Percentiles rank a stretch among this genome's conserved stretches.
Evolutionary conservation across 37 sponge, comb jelly and placozoan species (phyloP).

Genomic region (Tethya wilhelma): DNA sequence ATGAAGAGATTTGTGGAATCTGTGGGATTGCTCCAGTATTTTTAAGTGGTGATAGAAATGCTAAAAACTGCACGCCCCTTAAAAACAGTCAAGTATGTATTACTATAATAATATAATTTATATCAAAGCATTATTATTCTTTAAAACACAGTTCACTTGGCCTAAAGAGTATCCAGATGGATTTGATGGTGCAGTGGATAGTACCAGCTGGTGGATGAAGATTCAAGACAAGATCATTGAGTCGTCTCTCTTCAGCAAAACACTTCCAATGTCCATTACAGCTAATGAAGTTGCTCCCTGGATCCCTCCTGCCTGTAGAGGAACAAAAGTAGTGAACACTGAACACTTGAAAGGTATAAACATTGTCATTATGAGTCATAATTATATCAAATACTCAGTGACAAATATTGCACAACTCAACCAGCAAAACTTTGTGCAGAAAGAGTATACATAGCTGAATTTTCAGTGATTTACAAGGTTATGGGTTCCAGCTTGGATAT

Average conservation of each 20-base stretch:
- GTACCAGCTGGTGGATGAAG: neutral
- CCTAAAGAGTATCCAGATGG: neutral
- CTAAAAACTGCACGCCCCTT: constrained; percentile 11
- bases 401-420: too few species aligned
- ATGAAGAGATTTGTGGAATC: constrained; percentile 4
- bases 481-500: too few species aligned
- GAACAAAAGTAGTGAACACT: neutral
- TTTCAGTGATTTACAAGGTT: too few species aligned
- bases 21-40: constrained; percentile 9
- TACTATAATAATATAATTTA: neutral
- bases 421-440: too few species aligned
- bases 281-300: neutral
- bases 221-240: neutral
- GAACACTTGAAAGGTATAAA: constrained; percentile 7
- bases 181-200: neutral
- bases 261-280: neutral
- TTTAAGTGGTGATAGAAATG: constrained; percentile 14
- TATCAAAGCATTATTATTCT: neutral
- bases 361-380: too few species aligned
- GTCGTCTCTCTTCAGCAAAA: neutral
- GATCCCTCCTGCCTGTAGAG: constrained; percentile 11
- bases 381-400: too few species aligned
- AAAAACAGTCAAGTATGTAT: neutral
- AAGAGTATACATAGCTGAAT: too few species aligned
- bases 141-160: neutral